phyloP scores from a whole-genome alignment of 2,888 invertebrate genomes.

The Drosophila pullipes region DNA sequence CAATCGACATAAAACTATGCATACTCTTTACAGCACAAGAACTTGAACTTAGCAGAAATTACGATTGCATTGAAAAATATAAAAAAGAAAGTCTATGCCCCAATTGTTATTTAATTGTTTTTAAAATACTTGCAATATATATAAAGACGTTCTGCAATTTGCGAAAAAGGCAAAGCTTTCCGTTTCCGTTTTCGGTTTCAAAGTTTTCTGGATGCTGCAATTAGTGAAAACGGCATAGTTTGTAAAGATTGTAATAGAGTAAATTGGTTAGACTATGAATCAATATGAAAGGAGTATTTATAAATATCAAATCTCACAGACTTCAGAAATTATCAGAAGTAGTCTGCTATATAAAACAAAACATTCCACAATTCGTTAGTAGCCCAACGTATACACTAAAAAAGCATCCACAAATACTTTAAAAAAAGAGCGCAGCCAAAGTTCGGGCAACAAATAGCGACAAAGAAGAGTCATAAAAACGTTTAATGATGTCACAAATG shows the following conservation, averaged over 20 bases:
- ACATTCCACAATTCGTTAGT: constrained; percentile 3
- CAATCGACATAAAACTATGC: background rate
- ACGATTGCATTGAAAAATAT: background rate
- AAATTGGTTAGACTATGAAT: background rate
- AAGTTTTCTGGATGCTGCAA: background rate
- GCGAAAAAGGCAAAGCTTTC: too few species aligned
- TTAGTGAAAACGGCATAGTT: background rate
- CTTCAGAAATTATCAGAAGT: background rate
- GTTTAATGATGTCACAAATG: constrained; percentile 81
- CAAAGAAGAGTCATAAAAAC: constrained; percentile 79
- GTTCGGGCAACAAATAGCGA: constrained; percentile 72
- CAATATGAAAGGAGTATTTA: background rate
- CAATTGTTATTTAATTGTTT: background rate
- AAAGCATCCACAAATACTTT: constrained; percentile 17
- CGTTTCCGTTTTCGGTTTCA: too few species aligned
- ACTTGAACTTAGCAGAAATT: background rate
- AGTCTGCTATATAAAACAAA: background rate
- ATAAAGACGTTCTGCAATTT: too few species aligned
- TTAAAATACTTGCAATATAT: background rate
- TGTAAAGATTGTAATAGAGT: too few species aligned
- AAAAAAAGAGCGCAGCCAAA: constrained; percentile 58
- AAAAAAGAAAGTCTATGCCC: too few species aligned
- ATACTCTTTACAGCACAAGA: constrained; percentile 25
- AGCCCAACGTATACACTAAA: constrained; percentile 1
- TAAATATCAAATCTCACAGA: background rate